Percentiles rank a stretch among this genome's conserved stretches.
Evolutionary conservation across 2,888 invertebrate species (phyloP).

Genomic region (Diarsia dahlii): DNA sequence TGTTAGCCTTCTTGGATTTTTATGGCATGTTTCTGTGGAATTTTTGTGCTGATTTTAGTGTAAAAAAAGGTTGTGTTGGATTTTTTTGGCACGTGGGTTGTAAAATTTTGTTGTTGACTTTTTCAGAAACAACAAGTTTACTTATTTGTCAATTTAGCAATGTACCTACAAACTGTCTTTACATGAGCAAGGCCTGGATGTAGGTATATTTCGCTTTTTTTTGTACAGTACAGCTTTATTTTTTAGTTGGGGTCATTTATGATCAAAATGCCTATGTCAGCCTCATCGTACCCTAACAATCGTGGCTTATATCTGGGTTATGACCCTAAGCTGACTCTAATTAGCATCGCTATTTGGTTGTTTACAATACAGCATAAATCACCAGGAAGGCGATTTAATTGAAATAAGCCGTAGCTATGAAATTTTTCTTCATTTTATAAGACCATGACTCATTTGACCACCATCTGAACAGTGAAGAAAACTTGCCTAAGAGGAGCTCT

Average conservation of each 20-base stretch:
- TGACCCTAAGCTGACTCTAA: background rate
- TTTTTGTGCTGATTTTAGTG: constrained; percentile 31
- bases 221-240: background rate
- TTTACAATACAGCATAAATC: background rate
- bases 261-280: background rate
- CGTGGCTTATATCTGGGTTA: background rate
- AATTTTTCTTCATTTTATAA: background rate
- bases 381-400: too few species aligned
- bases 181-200: background rate
- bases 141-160: background rate
- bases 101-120: constrained; percentile 30
- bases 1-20: constrained; percentile 32
- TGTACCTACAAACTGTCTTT: background rate
- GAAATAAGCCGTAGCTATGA: background rate
- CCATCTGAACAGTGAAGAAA: background rate
- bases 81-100: constrained; percentile 29
- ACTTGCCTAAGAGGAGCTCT: background rate
- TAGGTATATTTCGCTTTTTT: background rate
- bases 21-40: constrained; percentile 25
- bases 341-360: background rate
- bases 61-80: constrained; percentile 5
- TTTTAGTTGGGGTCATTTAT: background rate
- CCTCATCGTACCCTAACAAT: background rate
- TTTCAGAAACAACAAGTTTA: background rate
- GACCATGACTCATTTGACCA: background rate